Conservation (phyloP, 2,797 vertebrate species). For the Muraenolepis orangiensis region DNA sequence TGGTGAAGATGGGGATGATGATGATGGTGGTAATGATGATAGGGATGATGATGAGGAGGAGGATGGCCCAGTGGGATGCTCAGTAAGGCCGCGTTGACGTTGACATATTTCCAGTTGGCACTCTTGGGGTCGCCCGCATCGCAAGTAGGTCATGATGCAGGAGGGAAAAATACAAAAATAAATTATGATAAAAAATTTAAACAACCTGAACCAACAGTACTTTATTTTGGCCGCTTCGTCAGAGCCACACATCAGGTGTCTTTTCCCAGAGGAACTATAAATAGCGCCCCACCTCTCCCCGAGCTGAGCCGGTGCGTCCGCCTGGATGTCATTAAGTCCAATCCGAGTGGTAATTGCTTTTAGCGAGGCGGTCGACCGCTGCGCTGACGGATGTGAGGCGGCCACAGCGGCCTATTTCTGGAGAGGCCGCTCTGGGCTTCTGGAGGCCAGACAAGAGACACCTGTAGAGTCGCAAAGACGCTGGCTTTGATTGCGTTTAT, state of each 20-base stretch:
- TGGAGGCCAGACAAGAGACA: not conserved
- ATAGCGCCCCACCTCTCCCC: slow-evolving; percentile 60
- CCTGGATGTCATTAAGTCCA: slow-evolving; percentile 68
- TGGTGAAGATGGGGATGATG: not conserved
- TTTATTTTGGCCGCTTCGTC: slow-evolving; percentile 42
- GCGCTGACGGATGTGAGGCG: slow-evolving; percentile 58
- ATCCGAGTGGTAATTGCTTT: slow-evolving; percentile 69
- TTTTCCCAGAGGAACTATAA: slow-evolving; percentile 63
- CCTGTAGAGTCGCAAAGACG: not conserved
- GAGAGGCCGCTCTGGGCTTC: slow-evolving; percentile 22
- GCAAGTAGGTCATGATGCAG: slow-evolving; percentile 42
- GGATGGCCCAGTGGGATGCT: not conserved
- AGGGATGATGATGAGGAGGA: too few relatives aligned
- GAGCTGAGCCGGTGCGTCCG: slow-evolving; percentile 55
- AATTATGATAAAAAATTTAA: not conserved
- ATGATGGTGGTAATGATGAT: too few relatives aligned
- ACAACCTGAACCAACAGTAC: slow-evolving; percentile 39
- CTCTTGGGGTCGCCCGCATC: not conserved
- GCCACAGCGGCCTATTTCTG: slow-evolving; percentile 54
- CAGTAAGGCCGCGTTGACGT: not conserved
- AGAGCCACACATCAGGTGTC: slow-evolving; percentile 59
- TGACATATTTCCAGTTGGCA: not conserved
- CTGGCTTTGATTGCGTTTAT: slow-evolving; percentile 27
- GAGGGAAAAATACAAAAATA: slow-evolving; percentile 10
- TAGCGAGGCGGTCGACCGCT: slow-evolving; percentile 62